These are phyloP conservation scores for Drosophila gunungcola DNA, from an alignment of 1,140 invertebrate species.

Conservation along the genomic window DNA sequence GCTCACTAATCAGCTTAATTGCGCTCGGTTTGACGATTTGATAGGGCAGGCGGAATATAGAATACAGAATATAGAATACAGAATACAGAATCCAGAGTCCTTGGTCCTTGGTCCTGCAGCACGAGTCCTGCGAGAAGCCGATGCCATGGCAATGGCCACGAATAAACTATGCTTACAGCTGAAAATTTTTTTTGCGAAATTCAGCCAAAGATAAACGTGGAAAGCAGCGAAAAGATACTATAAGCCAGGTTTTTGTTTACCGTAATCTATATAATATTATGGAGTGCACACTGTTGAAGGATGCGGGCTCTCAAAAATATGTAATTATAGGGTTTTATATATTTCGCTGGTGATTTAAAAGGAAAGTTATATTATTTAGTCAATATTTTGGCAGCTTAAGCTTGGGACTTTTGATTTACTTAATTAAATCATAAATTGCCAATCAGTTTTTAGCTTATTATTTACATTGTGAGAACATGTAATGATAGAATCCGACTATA, in stretches of 20 bases:
- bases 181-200: not conserved
- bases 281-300: too few relatives aligned
- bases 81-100: not conserved
- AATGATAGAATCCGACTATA: too few relatives aligned
- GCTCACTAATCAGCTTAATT: constrained; percentile 61
- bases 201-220: not conserved
- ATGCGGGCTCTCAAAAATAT: too few relatives aligned
- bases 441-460: too few relatives aligned
- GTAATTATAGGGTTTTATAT: too few relatives aligned
- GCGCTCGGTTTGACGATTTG: constrained; percentile 43
- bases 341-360: too few relatives aligned
- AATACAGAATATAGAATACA: not conserved
- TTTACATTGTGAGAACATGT: too few relatives aligned
- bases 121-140: not conserved
- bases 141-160: constrained; percentile 12
- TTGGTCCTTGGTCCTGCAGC: not conserved
- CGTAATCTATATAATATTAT: not conserved
- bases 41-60: constrained; percentile 4
- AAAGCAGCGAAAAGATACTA: not conserved
- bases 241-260: not conserved
- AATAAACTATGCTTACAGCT: constrained; percentile 19
- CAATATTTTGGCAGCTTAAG: too few relatives aligned
- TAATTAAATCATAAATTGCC: too few relatives aligned
- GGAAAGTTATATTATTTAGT: too few relatives aligned
- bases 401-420: too few relatives aligned